These are phyloP conservation scores for Bradypodion ventrale DNA, from an alignment of 2,797 vertebrate species.

Conservation along the genomic window DNA sequence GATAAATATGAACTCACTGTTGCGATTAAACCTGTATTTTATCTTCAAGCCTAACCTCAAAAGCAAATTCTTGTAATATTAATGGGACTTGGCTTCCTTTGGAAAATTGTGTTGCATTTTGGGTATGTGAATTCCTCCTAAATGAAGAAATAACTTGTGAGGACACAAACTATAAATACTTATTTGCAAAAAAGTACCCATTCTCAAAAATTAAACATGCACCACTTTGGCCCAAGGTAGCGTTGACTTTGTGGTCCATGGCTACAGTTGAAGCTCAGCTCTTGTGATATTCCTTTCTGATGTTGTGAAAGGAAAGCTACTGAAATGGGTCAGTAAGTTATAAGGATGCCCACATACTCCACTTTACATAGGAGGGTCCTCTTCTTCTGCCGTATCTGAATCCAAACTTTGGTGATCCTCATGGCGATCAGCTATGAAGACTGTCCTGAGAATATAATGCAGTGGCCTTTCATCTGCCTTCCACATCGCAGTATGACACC, in stretches of 20 bases:
- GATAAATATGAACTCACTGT: neutral
- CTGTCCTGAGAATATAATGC: no score
- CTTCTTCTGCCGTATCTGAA: no score
- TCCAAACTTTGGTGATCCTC: no score
- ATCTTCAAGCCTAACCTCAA: neutral
- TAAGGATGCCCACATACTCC: no score
- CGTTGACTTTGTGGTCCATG: no score
- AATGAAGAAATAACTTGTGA: neutral
- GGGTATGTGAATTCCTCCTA: neutral
- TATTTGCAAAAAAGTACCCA: neutral
- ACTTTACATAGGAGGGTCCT: no score
- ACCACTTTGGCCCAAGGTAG: neutral
- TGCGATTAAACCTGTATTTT: conserved; percentile 8
- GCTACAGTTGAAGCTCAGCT: neutral
- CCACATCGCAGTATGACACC: no score
- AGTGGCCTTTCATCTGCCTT: no score
- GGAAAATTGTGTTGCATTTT: neutral
- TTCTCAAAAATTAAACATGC: neutral
- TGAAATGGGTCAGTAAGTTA: neutral
- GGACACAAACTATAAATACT: neutral
- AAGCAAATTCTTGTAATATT: neutral
- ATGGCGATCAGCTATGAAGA: no score
- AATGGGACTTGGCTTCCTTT: neutral
- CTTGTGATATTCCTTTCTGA: neutral
- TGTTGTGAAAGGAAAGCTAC: neutral